These are phyloP conservation scores for Pherbina coryleti DNA, from an alignment of 2,888 invertebrate species.

Conservation along the genomic window DNA sequence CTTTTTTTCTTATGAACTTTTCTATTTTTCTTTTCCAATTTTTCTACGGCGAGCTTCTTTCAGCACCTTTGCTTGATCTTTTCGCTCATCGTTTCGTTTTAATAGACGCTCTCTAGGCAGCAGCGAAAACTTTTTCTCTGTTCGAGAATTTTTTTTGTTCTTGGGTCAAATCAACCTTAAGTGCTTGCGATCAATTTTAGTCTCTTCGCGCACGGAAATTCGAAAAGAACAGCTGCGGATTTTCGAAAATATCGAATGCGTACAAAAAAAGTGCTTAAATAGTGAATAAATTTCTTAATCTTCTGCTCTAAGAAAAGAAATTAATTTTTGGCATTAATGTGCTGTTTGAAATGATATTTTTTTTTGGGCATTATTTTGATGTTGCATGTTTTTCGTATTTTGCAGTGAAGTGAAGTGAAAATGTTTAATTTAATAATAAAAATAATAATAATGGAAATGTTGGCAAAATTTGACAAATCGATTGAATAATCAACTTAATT, in stretches of 20 bases:
- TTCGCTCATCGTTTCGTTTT: neutral
- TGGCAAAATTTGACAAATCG: neutral
- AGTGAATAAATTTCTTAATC: neutral
- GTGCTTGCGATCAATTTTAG: constrained; percentile 4
- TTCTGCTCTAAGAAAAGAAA: neutral
- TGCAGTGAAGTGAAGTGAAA: neutral
- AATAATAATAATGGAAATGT: neutral
- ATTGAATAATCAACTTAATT: neutral
- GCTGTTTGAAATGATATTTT: neutral
- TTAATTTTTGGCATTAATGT: neutral
- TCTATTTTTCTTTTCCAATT: neutral
- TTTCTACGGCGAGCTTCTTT: neutral
- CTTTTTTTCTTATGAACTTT: neutral
- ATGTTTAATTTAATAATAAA: neutral
- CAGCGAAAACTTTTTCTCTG: neutral
- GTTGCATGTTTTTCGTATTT: neutral
- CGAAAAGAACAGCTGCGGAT: constrained; percentile 22
- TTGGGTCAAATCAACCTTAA: neutral
- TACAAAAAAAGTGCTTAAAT: neutral
- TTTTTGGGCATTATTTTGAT: neutral
- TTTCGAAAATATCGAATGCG: neutral
- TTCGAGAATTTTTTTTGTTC: neutral
- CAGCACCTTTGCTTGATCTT: neutral
- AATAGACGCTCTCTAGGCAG: too few relatives aligned
- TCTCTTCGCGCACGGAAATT: constrained; percentile 31